Evolutionary conservation across 1,140 invertebrate genomes (phyloP).

Genomic region (Colletes gigas): DNA sequence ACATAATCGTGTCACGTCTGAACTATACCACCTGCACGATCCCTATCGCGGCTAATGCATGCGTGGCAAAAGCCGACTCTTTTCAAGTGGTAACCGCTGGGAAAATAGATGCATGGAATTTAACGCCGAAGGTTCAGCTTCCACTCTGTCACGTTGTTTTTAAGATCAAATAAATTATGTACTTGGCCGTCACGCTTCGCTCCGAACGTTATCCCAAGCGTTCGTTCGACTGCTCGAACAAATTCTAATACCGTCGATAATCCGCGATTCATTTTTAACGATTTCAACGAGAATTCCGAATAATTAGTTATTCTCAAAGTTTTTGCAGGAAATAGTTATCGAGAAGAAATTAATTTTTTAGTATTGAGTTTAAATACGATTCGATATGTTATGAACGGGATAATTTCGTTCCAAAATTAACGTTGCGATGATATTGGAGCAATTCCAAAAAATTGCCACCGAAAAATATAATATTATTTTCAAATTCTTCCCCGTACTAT

Average conservation of each 20-base stretch:
- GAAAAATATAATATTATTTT: neutral
- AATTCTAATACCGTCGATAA: too few species aligned
- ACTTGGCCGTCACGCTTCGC: neutral
- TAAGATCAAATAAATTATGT: neutral
- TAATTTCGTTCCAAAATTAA: too few species aligned
- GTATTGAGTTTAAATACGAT: too few species aligned
- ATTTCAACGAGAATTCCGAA: neutral
- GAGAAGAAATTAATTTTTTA: too few species aligned
- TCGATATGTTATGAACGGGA: too few species aligned
- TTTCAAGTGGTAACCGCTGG: slow-evolving; percentile 55
- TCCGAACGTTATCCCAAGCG: neutral
- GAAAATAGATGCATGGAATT: slow-evolving; percentile 47
- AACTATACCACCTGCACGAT: slow-evolving; percentile 69
- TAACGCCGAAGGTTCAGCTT: slow-evolving; percentile 29
- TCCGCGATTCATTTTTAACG: too few species aligned
- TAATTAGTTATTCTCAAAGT: too few species aligned
- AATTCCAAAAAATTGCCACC: neutral
- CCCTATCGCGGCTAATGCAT: slow-evolving; percentile 58
- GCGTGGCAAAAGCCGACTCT: slow-evolving; percentile 61
- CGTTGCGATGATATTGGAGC: too few species aligned
- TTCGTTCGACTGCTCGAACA: neutral
- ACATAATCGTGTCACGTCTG: slow-evolving; percentile 67
- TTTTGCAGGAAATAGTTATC: too few species aligned
- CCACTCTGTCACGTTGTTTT: slow-evolving; percentile 9
- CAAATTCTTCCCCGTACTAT: neutral